Base-by-base conservation (phyloP, 2,113 vertebrate genomes). In the Tachysurus fulvidraco region DNA sequence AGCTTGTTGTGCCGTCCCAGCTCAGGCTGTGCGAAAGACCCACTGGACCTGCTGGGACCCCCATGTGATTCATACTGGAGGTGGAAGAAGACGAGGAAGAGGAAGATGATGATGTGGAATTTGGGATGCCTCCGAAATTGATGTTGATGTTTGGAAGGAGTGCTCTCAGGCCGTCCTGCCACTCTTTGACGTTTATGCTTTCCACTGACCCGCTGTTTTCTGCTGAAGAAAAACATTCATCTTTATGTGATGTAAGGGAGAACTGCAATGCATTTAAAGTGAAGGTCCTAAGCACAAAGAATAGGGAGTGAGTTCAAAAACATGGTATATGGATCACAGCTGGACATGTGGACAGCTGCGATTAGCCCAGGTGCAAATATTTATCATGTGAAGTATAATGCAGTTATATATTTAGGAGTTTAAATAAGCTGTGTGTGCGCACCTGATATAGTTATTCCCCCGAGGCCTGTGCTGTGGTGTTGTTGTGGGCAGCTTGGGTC, bases 101-200 rank as follows among this genome's bases (percentile, higher is more conserved):
- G 73, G 95, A 95, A 23, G 95, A 95, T 82, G 95, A 95, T 36
- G 95, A 95, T 78, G 96, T 96, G 93, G 96, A 97, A 96, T 97
- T 99, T 93, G 97, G 97, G 94, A 99, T 97, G 94, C 98, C 98
- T 95, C 97, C 98, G 93, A 99, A 99, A 96, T 97, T 99, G 96
- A 99, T 99, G 95, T 99, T 99, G 95, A 99, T 99, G 96, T 99
- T 99, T 94, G 98, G 98, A 94, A 99, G 95, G 94, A 99, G 98
- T 92, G 98, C 98, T 96, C 98, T 96, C 89, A 99, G 96, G 92
- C 98, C 98, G 91, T 99, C 98, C 96, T 99, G 98, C 98, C 98
- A 99, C 95, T 99, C 98, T 97, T 99, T 99, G 95, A 99, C 95
- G 96, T 98, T 99, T 97, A 99, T 96, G 96, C 96, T 97, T 89